These are phyloP conservation scores for Pollenia griseotomentosa DNA, from an alignment of 2,888 invertebrate genomes.

Conservation along the genomic window DNA sequence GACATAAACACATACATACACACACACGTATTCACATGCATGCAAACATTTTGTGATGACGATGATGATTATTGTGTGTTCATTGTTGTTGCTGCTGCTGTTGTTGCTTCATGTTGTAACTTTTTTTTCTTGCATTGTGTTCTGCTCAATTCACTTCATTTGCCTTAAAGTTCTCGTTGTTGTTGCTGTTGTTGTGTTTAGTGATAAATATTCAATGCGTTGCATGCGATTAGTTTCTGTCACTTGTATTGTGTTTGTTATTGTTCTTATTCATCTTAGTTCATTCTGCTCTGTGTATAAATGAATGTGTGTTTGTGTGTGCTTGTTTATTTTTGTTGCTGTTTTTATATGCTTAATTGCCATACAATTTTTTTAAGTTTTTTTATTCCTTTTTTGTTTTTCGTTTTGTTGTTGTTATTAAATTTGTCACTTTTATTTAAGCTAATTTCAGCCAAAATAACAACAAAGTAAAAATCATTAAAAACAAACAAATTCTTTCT, in stretches of 20 bases:
- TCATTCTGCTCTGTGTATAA: constrained; percentile 11
- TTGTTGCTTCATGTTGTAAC: constrained; percentile 29
- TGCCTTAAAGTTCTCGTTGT: constrained; percentile 31
- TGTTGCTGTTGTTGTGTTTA: constrained; percentile 27
- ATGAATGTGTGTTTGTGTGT: not conserved
- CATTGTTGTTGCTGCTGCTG: constrained; percentile 48
- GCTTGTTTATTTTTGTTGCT: constrained; percentile 43
- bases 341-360: constrained; percentile 65
- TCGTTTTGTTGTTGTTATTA: constrained; percentile 25
- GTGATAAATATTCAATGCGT: constrained; percentile 72
- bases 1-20: constrained; percentile 32
- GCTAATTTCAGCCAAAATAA: constrained; percentile 12
- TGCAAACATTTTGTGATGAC: constrained; percentile 18
- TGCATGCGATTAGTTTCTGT: constrained; percentile 73
- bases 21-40: not conserved
- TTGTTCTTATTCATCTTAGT: constrained; percentile 60
- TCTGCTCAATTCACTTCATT: constrained; percentile 55
- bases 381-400: constrained; percentile 7
- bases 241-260: constrained; percentile 63
- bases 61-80: not conserved
- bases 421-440: constrained; percentile 59
- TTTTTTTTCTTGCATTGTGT: constrained; percentile 39
- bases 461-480: constrained; percentile 39
- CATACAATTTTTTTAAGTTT: constrained; percentile 55
- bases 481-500: constrained; percentile 6